These are phyloP conservation scores for Saguinus midas DNA, from an alignment of 2,113 vertebrate genomes.

Conservation along the genomic window DNA sequence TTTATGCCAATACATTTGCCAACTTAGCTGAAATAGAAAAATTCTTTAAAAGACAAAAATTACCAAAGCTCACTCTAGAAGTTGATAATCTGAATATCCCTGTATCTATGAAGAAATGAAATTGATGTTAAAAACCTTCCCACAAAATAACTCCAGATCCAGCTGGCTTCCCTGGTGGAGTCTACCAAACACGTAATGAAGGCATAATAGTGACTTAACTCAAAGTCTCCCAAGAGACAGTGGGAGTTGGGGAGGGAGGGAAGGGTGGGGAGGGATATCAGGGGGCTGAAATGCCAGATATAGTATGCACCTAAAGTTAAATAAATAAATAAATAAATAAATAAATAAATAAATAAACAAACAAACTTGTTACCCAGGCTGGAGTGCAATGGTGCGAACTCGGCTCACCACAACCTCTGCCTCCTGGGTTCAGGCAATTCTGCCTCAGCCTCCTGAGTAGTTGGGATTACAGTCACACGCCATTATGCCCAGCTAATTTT, in stretches of 20 bases:
- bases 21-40: background rate
- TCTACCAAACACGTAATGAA: background rate
- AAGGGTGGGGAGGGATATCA: no score
- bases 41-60: background rate
- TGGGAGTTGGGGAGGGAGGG: no score
- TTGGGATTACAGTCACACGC: no score
- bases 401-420: no score
- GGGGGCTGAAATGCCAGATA: no score
- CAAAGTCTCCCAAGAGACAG: background rate
- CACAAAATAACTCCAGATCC: background rate
- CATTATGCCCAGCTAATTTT: no score
- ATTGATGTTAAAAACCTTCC: background rate
- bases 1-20: background rate
- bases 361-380: no score
- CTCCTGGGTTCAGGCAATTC: no score
- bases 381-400: no score
- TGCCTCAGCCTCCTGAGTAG: no score
- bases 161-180: background rate
- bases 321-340: background rate
- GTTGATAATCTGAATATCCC: background rate
- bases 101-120: background rate
- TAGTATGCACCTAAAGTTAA: no score
- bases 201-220: background rate
- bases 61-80: background rate
- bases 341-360: background rate